A percentile compares a stretch with the other conserved stretches of the same genome.
Evolutionary conservation across 2,888 invertebrate species (phyloP).

Genomic region (Conus canariensis): DNA sequence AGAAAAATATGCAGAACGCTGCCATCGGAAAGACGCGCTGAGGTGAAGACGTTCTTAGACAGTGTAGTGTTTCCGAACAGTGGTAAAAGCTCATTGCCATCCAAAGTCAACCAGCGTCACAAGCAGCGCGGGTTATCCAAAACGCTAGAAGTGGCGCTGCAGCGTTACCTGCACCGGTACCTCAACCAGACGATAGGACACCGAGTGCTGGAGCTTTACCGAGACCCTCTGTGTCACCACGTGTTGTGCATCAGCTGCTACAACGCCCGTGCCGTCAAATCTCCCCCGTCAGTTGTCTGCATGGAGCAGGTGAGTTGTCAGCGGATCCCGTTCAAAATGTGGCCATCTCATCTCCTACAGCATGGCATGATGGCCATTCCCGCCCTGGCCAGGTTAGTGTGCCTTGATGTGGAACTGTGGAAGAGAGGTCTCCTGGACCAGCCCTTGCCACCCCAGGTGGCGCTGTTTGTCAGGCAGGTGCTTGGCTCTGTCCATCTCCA

Average conservation of each 20-base stretch:
- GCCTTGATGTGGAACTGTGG: slow-evolving; percentile 35
- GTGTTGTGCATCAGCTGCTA: slow-evolving; percentile 25
- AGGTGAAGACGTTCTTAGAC: slow-evolving; percentile 16
- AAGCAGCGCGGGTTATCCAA: background rate
- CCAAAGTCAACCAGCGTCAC: background rate
- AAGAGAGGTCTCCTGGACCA: background rate
- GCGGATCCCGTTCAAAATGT: slow-evolving; percentile 30
- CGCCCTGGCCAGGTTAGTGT: slow-evolving; percentile 21
- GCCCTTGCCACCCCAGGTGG: slow-evolving; percentile 14
- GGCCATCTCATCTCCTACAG: slow-evolving; percentile 31
- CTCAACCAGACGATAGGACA: background rate
- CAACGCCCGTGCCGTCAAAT: background rate
- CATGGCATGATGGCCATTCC: background rate
- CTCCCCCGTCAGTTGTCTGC: background rate
- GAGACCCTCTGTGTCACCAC: slow-evolving; percentile 23
- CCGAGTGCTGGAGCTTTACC: slow-evolving; percentile 28
- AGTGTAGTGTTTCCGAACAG: background rate
- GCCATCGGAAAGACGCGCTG: background rate
- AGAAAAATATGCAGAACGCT: slow-evolving; percentile 11
- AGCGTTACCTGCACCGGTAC: slow-evolving; percentile 35
- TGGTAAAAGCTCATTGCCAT: background rate
- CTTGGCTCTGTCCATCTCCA: background rate
- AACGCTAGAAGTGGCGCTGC: slow-evolving; percentile 26
- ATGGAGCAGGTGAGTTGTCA: slow-evolving; percentile 10
- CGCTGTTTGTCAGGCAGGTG: background rate